A percentile compares a stretch with the other conserved stretches of the same genome.
Conservation (phyloP, 2,888 invertebrate species). For the Caenorhabditis uteleia region DNA sequence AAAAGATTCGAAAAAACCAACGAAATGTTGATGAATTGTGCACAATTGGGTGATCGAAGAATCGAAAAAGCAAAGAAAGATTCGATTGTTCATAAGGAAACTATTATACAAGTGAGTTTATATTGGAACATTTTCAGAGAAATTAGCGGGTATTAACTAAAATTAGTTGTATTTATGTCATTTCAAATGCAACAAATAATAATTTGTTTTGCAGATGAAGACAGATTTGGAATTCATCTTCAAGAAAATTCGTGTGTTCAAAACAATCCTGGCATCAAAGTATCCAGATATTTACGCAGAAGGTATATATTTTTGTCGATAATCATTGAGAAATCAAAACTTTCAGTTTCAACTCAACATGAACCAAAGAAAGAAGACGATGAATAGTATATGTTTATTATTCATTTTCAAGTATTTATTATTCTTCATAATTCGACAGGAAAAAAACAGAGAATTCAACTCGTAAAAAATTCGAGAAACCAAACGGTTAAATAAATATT, state of each 20-base stretch:
- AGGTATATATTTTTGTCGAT: conserved; percentile 13
- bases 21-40: conserved; percentile 96
- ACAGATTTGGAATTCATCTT: conserved; percentile 93
- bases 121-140: neutral
- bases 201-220: conserved; percentile 77
- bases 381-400: conserved; percentile 7
- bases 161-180: no score
- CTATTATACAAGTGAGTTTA: conserved; percentile 74
- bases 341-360: conserved; percentile 18
- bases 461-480: neutral
- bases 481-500: neutral
- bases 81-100: conserved; percentile 86
- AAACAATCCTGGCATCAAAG: conserved; percentile 53
- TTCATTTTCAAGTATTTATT: neutral
- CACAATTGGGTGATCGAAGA: conserved; percentile 86
- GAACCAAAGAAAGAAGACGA: conserved; percentile 18
- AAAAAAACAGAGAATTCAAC: conserved; percentile 16
- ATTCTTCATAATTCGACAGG: neutral
- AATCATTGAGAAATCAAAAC: neutral
- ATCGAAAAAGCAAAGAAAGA: conserved; percentile 85
- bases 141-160: no score
- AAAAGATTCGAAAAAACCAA: conserved; percentile 97
- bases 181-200: neutral
- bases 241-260: conserved; percentile 80
- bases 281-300: conserved; percentile 58